Conservation (phyloP, 2,113 vertebrate species). For the Pagrus major region DNA sequence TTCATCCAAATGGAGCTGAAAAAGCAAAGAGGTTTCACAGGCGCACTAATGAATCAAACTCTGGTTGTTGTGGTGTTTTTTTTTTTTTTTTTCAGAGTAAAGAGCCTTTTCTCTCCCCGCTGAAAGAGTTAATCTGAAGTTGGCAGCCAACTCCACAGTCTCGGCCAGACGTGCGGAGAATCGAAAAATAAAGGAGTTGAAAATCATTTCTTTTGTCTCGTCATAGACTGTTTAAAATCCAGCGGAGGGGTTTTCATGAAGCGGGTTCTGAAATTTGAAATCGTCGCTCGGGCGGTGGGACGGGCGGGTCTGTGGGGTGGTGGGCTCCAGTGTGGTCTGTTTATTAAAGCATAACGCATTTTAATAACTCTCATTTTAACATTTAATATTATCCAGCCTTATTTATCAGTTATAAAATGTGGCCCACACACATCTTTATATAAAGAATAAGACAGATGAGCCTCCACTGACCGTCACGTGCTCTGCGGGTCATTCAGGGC, state of each 20-base stretch:
- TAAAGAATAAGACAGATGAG: not conserved
- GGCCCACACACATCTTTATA: too few species aligned
- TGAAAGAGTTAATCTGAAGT: constrained; percentile 84
- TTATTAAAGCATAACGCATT: not conserved
- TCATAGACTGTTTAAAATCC: constrained; percentile 28
- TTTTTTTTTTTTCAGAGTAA: constrained; percentile 32
- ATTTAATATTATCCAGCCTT: not conserved
- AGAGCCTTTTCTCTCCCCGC: constrained; percentile 59
- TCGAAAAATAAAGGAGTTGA: constrained; percentile 66
- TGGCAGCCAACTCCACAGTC: constrained; percentile 76
- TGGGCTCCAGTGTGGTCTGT: not conserved
- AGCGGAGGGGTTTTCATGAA: constrained; percentile 25
- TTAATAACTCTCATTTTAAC: not conserved
- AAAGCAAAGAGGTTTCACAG: not conserved
- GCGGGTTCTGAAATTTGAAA: constrained; percentile 18
- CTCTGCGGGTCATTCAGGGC: not conserved
- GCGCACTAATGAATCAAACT: constrained; percentile 34
- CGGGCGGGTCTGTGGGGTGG: not conserved
- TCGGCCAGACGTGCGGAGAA: constrained; percentile 78
- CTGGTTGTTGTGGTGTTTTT: too few species aligned
- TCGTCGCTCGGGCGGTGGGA: not conserved
- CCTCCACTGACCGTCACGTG: not conserved
- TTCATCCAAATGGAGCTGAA: constrained; percentile 18
- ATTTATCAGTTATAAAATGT: not conserved
- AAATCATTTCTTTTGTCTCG: constrained; percentile 69